Evolutionary conservation across 2,888 invertebrate genomes (phyloP).

Genomic region (Phalangium opilio): DNA sequence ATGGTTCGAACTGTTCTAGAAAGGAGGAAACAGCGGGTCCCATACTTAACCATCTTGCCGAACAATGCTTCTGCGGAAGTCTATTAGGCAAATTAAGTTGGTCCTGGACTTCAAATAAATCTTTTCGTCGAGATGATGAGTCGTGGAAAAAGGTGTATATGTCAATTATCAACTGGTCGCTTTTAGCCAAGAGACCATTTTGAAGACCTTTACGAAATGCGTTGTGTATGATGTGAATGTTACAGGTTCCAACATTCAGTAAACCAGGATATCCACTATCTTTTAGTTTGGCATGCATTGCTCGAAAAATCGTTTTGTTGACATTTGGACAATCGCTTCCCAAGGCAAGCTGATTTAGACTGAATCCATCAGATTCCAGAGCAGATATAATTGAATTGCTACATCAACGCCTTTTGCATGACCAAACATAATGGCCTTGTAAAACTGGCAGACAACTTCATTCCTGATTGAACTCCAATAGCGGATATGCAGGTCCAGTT

Average conservation of each 20-base stretch:
- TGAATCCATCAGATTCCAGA: not conserved
- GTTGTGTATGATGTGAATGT: not conserved
- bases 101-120: not conserved
- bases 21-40: not conserved
- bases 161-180: not conserved
- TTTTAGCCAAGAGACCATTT: not conserved
- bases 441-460: not conserved
- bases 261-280: too few species aligned
- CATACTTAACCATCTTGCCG: not conserved
- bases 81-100: not conserved
- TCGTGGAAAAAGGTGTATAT: not conserved
- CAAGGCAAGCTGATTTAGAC: not conserved
- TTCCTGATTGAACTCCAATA: not conserved
- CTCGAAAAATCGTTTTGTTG: not conserved
- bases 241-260: too few species aligned
- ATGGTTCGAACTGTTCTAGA: not conserved
- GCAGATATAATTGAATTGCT: not conserved
- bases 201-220: not conserved
- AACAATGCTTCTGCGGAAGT: not conserved
- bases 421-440: not conserved
- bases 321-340: not conserved
- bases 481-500: not conserved
- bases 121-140: not conserved
- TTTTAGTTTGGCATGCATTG: not conserved
- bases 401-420: not conserved